phyloP scores from a whole-genome alignment of 2,113 vertebrate species.

The Butastur rufipennis region DNA sequence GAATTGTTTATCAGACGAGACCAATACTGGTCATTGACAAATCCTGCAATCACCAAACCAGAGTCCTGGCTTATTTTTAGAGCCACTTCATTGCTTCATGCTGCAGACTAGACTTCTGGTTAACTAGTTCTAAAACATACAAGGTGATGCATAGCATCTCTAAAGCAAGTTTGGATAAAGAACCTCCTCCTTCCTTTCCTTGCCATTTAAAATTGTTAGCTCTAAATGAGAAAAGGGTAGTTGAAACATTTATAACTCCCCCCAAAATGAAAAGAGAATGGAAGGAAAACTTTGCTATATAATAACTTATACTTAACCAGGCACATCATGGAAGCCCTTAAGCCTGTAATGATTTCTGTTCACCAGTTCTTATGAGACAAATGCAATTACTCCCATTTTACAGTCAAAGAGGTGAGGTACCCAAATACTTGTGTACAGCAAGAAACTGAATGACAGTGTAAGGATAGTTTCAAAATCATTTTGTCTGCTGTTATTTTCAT shows the following conservation, averaged over 20 bases:
- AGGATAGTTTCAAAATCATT: neutral
- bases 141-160: neutral
- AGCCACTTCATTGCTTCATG: neutral
- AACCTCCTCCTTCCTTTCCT: rapidly evolving
- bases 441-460: neutral
- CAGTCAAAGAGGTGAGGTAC: neutral
- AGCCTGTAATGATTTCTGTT: neutral
- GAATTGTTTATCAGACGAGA: neutral
- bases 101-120: neutral
- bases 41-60: neutral
- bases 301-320: neutral
- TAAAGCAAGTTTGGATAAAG: neutral
- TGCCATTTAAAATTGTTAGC: neutral
- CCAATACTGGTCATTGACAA: neutral
- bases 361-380: neutral
- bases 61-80: neutral
- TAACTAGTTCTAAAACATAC: neutral
- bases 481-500: neutral
- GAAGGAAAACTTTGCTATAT: neutral
- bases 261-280: neutral
- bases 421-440: neutral
- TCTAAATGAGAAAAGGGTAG: neutral
- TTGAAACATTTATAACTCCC: neutral
- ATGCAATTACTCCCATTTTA: neutral
- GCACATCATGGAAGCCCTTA: neutral